Evolutionary conservation across 2,797 vertebrate species (phyloP), one percentile per base, ranked within the genome.

Genomic region (Coendou prehensilis): DNA sequence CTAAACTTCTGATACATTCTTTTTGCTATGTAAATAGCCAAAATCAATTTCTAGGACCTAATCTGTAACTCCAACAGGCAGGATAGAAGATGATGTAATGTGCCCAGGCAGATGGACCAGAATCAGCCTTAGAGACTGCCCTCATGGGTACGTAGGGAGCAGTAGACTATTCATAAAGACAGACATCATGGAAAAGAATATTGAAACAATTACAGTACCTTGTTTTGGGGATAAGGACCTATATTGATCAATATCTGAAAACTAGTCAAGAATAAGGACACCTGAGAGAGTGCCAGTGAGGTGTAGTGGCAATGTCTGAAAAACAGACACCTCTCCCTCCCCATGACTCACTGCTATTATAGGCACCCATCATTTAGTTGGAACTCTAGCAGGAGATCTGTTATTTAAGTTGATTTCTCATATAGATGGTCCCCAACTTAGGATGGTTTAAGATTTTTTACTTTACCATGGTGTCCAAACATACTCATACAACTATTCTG

Each of bases 21-120:
- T 26, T 86, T 84, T 86, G 33, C 41, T 84, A 30, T 89, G 75
- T 61, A 61, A 82, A 89, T n/a, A 45, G 22, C 57, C 30, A 11
- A 1, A 61, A 69, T 83, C 1, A 2, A 15, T 76, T 94, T 57
- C 41, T 54, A 0, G 18, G 20, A 50, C 59, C 94, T 88, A 89
- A 52, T 71, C 22, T 76, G 57, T 64, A 93, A 41, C 5, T 47
- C 73, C 22, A 17, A 54, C 17, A 8, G 14, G 37, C 3, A 14
- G 56, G 33, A 17, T 14, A 13, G 54, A 79, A 11, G 26, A 15
- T 30, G 41, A 54, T 14, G 1, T 3, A 57, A 54, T 23, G 3
- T n/a, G 26, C 17, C 8, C 5, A 47, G 59, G 17, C 71, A 86
- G 64, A 73, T 30, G 33, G 23, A 14, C 18, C 83, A 73, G 26